phyloP scores from a whole-genome alignment of 2,797 vertebrate genomes.

The Anguilla marmorata region DNA sequence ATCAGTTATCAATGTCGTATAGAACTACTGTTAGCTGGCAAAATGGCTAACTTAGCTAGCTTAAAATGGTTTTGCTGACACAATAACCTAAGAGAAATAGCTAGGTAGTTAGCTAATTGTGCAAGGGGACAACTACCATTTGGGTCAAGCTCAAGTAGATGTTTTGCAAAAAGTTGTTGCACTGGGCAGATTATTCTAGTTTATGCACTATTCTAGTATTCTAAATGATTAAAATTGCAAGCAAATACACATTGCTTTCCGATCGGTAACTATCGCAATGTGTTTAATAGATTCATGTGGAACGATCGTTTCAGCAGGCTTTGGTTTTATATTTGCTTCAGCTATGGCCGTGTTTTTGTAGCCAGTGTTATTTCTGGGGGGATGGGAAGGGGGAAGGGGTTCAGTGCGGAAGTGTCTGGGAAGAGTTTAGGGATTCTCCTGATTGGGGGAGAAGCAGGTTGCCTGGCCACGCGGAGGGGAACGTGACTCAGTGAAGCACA shows the following conservation, averaged over 20 bases:
- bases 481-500: neutral
- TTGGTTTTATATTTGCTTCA: neutral
- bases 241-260: neutral
- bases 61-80: neutral
- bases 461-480: slow-evolving; percentile 18
- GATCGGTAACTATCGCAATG: neutral
- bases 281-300: neutral
- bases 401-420: slow-evolving; percentile 1
- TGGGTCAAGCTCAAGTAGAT: neutral
- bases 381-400: neutral
- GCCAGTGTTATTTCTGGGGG: neutral
- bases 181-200: neutral
- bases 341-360: neutral
- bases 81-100: neutral
- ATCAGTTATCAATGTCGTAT: too few species aligned
- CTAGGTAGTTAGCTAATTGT: neutral
- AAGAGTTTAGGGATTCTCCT: too few species aligned
- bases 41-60: too few species aligned
- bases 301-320: too few species aligned
- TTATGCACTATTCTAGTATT: neutral
- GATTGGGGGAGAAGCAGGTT: slow-evolving; percentile 34
- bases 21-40: too few species aligned
- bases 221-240: neutral
- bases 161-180: neutral
- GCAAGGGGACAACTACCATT: neutral